Evolutionary conservation across 2,797 vertebrate species (phyloP).

Genomic region (Phyllotis vaccarum): DNA sequence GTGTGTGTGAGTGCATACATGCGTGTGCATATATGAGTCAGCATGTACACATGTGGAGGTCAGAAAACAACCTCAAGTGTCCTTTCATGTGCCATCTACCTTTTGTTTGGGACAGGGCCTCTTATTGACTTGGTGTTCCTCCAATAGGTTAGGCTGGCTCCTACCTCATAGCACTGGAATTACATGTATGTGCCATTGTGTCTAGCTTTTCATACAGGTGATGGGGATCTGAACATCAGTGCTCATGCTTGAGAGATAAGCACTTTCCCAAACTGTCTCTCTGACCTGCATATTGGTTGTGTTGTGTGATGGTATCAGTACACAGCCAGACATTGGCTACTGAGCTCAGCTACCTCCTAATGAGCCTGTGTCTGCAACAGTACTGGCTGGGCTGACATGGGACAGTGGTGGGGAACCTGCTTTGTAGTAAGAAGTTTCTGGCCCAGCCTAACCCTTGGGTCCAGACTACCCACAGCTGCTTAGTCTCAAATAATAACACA

Average conservation of each 20-base stretch:
- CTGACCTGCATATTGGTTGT: background rate
- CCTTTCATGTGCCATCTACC: background rate
- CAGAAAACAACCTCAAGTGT: background rate
- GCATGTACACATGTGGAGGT: background rate
- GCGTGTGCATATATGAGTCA: accelerated
- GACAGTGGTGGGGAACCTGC: too few relatives aligned
- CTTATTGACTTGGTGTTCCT: background rate
- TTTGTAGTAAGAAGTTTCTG: too few relatives aligned
- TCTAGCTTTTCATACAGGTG: background rate
- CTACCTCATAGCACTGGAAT: background rate
- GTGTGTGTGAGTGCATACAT: background rate
- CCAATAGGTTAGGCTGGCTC: background rate
- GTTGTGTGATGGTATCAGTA: background rate
- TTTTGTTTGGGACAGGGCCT: background rate
- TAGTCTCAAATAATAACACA: too few relatives aligned
- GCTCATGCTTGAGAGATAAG: too few relatives aligned
- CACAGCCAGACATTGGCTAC: background rate
- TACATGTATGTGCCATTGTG: background rate
- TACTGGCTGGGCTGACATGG: background rate
- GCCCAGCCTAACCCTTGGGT: too few relatives aligned
- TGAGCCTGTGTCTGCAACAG: background rate
- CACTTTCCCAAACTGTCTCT: background rate
- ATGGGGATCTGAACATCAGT: background rate
- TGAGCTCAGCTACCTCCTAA: background rate
- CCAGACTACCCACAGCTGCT: too few relatives aligned